These are phyloP conservation scores for Tiphia femorata DNA, from an alignment of 2,888 invertebrate genomes.

Conservation along the genomic window DNA sequence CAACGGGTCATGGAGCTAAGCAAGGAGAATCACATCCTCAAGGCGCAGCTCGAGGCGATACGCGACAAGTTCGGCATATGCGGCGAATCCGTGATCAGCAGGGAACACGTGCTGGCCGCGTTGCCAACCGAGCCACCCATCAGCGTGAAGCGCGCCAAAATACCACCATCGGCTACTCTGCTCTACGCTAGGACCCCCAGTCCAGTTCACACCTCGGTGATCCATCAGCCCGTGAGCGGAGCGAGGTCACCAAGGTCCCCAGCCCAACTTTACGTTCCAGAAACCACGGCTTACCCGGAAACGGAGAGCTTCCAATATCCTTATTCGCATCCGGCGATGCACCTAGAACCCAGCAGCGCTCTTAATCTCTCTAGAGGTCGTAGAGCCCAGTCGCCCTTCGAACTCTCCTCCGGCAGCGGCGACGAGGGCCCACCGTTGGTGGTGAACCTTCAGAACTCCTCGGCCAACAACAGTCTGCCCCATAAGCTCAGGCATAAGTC, in stretches of 20 bases:
- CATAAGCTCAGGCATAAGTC: conserved; percentile 93
- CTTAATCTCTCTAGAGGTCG: conserved; percentile 76
- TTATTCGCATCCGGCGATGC: conserved; percentile 71
- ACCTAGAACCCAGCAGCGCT: conserved; percentile 76
- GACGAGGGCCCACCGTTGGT: conserved; percentile 72
- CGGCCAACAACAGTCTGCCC: conserved; percentile 85
- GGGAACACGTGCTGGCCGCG: conserved; percentile 90
- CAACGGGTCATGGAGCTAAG: conserved; percentile 93
- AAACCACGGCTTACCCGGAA: conserved; percentile 63
- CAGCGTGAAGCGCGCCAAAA: conserved; percentile 82
- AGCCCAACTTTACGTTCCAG: conserved; percentile 63
- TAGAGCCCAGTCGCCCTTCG: conserved; percentile 81
- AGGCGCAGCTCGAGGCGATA: conserved; percentile 92
- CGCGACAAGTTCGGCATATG: conserved; percentile 93
- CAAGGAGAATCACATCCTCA: conserved; percentile 94
- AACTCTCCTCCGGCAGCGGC: conserved; percentile 82
- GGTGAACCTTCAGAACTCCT: conserved; percentile 70
- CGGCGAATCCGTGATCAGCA: conserved; percentile 87
- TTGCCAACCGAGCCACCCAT: conserved; percentile 88
- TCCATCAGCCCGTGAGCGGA: conserved; percentile 72
- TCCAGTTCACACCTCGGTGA: conserved; percentile 75
- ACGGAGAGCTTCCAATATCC: conserved; percentile 70
- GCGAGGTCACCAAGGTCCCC: conserved; percentile 64
- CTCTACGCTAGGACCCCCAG: conserved; percentile 73
- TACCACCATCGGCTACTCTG: conserved; percentile 63